Evolutionary conservation across 2,113 vertebrate species (phyloP).

Genomic region (Microcebus tavaratra): DNA sequence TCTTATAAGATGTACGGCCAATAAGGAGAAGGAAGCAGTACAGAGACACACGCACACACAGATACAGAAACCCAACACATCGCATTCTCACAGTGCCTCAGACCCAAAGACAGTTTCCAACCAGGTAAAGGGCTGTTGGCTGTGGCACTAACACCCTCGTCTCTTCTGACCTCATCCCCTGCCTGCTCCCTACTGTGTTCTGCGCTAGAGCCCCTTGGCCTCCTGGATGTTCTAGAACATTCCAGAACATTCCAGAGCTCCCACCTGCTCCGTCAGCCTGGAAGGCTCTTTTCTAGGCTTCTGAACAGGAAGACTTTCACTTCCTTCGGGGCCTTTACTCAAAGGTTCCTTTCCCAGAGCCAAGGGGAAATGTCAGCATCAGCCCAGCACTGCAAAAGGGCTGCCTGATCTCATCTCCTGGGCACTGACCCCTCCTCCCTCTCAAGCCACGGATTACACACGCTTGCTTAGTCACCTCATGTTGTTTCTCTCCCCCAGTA

Average conservation of each 20-base stretch:
- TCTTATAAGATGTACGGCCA: neutral
- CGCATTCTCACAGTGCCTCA: conserved; percentile 51
- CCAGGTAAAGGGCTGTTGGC: conserved; percentile 40
- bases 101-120: conserved; percentile 62
- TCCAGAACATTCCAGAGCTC: neutral
- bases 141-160: neutral
- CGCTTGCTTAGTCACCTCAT: too few relatives aligned
- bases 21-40: neutral
- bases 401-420: neutral
- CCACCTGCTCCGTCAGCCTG: neutral
- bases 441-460: neutral
- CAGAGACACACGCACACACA: neutral
- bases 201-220: neutral
- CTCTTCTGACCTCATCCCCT: neutral
- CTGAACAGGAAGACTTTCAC: neutral
- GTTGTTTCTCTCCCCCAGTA: neutral
- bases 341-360: neutral
- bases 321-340: neutral
- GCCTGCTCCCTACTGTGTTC: too few relatives aligned
- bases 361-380: neutral
- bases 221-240: conserved; percentile 24
- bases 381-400: neutral
- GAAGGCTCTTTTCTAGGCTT: neutral
- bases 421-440: neutral
- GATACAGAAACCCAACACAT: neutral